Evolutionary conservation across 53 echinoderm and acorn worm species (phyloP).

Genomic region (Apostichopus leukothele): DNA sequence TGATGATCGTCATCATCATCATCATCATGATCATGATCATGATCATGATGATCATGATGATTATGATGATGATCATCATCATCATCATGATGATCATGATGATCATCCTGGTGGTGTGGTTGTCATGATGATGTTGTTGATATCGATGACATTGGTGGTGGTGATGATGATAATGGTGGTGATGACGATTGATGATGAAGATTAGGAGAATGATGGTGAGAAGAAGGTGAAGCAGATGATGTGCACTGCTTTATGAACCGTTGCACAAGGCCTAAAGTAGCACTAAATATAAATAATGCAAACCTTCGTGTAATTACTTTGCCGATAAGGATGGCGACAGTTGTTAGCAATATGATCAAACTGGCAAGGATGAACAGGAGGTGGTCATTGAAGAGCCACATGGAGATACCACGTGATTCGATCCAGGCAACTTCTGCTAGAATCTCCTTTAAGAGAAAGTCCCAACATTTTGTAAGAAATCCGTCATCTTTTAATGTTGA

Average conservation of each 20-base stretch:
- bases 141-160: conserved; percentile 33
- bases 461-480: conserved; percentile 4
- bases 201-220: neutral
- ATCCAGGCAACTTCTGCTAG: conserved; percentile 25
- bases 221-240: neutral
- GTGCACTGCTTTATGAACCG: neutral
- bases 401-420: conserved; percentile 24
- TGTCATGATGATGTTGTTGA: conserved; percentile 33
- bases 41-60: conserved; percentile 3
- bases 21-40: neutral
- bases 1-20: neutral
- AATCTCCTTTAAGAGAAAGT: neutral
- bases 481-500: neutral
- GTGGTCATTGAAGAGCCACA: conserved; percentile 48
- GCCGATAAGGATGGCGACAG: neutral
- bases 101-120: neutral
- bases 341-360: conserved; percentile 8
- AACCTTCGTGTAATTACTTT: conserved; percentile 10
- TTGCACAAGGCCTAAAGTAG: too few relatives aligned
- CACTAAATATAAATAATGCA: neutral
- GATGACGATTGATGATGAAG: neutral
- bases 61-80: neutral
- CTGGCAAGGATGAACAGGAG: conserved; percentile 19
- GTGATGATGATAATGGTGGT: conserved; percentile 23
- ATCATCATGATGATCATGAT: conserved; percentile 16